These are phyloP conservation scores for Drosophila parthenogenetica DNA, from an alignment of 2,888 invertebrate species.

Conservation along the genomic window DNA sequence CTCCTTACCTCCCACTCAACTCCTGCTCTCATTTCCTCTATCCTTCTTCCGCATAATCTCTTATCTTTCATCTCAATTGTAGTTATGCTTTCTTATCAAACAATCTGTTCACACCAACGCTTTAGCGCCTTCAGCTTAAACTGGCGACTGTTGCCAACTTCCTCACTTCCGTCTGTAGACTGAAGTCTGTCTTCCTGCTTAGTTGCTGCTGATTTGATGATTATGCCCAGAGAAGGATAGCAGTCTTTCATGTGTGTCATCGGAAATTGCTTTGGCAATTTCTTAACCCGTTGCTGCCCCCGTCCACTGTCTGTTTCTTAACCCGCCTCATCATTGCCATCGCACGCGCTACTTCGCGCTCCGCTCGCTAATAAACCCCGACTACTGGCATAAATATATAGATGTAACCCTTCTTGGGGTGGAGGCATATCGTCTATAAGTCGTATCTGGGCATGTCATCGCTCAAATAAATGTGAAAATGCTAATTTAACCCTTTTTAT, in stretches of 20 bases:
- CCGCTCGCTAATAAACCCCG: conserved; percentile 62
- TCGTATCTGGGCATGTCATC: conserved; percentile 76
- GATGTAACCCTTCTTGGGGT: conserved; percentile 30
- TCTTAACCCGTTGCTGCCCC: conserved; percentile 50
- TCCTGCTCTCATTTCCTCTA: background rate
- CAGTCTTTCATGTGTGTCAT: conserved; percentile 72
- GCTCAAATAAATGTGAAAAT: conserved; percentile 82
- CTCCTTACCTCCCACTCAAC: background rate
- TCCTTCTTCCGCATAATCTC: conserved; percentile 3
- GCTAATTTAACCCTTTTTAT: conserved; percentile 84
- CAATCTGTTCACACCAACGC: conserved; percentile 61
- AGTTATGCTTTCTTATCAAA: conserved; percentile 37
- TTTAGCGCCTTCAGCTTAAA: conserved; percentile 52
- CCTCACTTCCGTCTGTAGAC: conserved; percentile 37
- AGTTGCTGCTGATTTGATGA: conserved; percentile 37
- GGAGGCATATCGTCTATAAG: conserved; percentile 24
- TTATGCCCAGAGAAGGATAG: conserved; percentile 58
- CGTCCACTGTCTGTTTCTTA: conserved; percentile 30
- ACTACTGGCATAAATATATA: conserved; percentile 2
- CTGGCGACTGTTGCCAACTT: conserved; percentile 36
- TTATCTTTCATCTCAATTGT: conserved; percentile 47
- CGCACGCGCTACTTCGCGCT: conserved; percentile 67
- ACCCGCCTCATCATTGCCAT: conserved; percentile 70
- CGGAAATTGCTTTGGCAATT: conserved; percentile 70
- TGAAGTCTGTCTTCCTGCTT: conserved; percentile 24